Percentiles rank a stretch among this genome's conserved stretches.
These are phyloP conservation scores for Eupithecia subumbrata DNA, from an alignment of 2,888 invertebrate genomes.

Conservation along the genomic window DNA sequence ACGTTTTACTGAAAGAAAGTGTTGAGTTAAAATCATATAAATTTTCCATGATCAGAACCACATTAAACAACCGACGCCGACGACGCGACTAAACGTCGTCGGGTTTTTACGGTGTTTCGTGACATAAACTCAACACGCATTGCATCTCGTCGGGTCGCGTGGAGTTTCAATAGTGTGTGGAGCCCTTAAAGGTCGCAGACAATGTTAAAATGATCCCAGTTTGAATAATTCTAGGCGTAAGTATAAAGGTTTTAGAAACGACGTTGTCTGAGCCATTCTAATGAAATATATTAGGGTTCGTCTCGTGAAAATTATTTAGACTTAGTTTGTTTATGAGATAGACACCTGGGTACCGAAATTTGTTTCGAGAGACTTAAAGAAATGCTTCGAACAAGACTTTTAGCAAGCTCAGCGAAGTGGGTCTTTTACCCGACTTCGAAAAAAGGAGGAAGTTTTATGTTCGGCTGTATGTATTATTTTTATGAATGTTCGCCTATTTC, in stretches of 20 bases:
- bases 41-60: too few relatives aligned
- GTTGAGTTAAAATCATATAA: too few relatives aligned
- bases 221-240: slow-evolving; percentile 2
- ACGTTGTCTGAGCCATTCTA: slow-evolving; percentile 4
- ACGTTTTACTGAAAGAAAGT: too few relatives aligned
- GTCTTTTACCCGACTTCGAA: neutral
- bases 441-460: too few relatives aligned
- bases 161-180: neutral
- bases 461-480: too few relatives aligned
- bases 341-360: neutral
- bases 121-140: neutral
- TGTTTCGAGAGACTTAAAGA: neutral
- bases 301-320: slow-evolving; percentile 3
- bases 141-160: neutral
- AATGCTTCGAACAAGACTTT: neutral
- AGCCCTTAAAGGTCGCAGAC: slow-evolving; percentile 15
- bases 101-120: too few relatives aligned
- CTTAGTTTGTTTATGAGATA: neutral
- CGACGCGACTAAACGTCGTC: too few relatives aligned
- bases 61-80: too few relatives aligned
- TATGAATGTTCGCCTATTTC: too few relatives aligned
- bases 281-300: slow-evolving; percentile 1
- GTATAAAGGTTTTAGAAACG: slow-evolving; percentile 8
- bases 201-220: slow-evolving; percentile 13
- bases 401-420: neutral